Evolutionary conservation across 2,888 invertebrate genomes (phyloP), one percentile per base, ranked within the genome.

Genomic region (Odontomyia ornata): DNA sequence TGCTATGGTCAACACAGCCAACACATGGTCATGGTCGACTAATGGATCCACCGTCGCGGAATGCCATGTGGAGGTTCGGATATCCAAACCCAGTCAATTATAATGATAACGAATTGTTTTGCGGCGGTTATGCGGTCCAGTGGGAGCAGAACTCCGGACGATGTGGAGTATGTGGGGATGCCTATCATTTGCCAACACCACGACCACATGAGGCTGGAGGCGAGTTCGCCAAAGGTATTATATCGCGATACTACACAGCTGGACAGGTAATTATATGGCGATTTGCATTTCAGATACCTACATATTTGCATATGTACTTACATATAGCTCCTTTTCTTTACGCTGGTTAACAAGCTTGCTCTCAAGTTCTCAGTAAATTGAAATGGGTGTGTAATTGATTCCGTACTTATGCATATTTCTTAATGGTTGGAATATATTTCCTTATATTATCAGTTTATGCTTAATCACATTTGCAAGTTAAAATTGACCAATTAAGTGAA

Each of bases 51-150:
- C 97, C 97, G 1, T 93, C 96, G 0, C 89, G 97, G 78, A 96
- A 97, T 88, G 93, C 94, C 69, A 96, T 97, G 96, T 98, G 97
- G 97, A 89, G 97, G 78, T 94, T 94, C 83, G 97, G 97, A 0
- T 97, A 93, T 87, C 93, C 94, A n/a, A 96, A 95, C 87, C 95
- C 97, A 1, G 95, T 95, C 78, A 96, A 97, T 87, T 97, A 96
- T 85, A 95, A 97, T 82, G 97, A 97, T 86, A 97, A 97, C 83
- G 96, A 97, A 87, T 89, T 97, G 18, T 97, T 94, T 87, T 97
- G 97, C 84, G 97, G 96, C 27, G 97, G 96, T 72, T 95, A 93
- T 84, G 93, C 95, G 85, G 95, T 95, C 77, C 95, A 95, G 87
- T 95, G 95, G 94, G 92, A 93, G 83, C 93, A 94, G 86, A 95